Conservation (phyloP, 2,797 vertebrate genomes). For the Phoebastria nigripes region DNA sequence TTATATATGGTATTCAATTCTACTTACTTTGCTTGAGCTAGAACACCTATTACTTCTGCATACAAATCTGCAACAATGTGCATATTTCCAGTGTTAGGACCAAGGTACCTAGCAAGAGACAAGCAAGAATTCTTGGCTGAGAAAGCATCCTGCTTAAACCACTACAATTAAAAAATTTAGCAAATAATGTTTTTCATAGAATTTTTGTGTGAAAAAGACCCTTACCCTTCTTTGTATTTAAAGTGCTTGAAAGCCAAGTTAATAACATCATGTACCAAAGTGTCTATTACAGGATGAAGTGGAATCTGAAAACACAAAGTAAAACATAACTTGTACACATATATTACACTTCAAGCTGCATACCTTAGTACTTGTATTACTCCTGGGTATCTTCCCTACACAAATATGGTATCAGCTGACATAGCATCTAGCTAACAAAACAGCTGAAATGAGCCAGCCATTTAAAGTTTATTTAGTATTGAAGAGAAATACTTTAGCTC, state of each 20-base stretch:
- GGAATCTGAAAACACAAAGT: slow-evolving; percentile 84
- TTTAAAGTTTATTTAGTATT: background rate
- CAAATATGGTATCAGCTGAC: background rate
- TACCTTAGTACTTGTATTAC: background rate
- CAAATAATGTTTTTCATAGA: background rate
- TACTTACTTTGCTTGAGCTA: slow-evolving; percentile 96
- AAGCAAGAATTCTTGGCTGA: slow-evolving; percentile 23
- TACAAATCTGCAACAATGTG: slow-evolving; percentile 98
- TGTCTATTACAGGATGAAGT: slow-evolving; percentile 96
- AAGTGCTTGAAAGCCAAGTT: slow-evolving; percentile 99
- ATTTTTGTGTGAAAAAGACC: background rate
- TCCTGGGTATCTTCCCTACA: background rate
- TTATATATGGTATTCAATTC: background rate
- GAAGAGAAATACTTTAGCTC: background rate
- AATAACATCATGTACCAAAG: slow-evolving; percentile 95
- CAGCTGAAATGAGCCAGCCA: background rate
- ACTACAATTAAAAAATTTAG: background rate
- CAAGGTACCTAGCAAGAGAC: slow-evolving; percentile 85
- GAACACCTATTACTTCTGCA: slow-evolving; percentile 94
- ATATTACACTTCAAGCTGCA: background rate
- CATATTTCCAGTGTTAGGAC: slow-evolving; percentile 98
- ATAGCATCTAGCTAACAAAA: background rate
- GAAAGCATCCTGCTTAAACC: background rate
- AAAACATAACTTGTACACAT: background rate
- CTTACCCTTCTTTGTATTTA: slow-evolving; percentile 98